Conservation (phyloP, 1,140 invertebrate genomes). For the Paralvinella palmiformis region DNA sequence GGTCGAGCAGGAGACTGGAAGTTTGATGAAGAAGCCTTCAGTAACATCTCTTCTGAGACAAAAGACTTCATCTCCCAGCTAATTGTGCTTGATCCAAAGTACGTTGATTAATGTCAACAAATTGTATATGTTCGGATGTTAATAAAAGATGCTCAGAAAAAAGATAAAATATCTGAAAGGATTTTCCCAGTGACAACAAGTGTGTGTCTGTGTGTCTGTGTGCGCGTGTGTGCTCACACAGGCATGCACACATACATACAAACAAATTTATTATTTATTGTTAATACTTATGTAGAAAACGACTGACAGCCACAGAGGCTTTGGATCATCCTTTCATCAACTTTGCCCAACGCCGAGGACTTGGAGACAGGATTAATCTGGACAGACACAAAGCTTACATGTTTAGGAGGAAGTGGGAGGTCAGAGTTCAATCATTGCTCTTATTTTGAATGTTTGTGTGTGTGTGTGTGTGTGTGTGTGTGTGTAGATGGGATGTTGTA, state of each 20-base stretch:
- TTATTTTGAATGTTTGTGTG: too few species aligned
- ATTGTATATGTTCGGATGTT: too few species aligned
- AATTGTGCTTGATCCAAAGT: slow-evolving; percentile 49
- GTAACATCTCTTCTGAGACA: slow-evolving; percentile 57
- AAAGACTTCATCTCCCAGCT: slow-evolving; percentile 53
- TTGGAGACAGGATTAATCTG: slow-evolving; percentile 30
- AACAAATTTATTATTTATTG: too few species aligned
- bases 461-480: too few species aligned
- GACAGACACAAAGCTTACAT: slow-evolving; percentile 43
- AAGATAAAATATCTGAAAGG: too few species aligned
- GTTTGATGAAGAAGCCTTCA: slow-evolving; percentile 53
- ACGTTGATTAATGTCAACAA: too few species aligned
- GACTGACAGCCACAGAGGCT: slow-evolving; percentile 47
- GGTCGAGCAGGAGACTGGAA: slow-evolving; percentile 58
- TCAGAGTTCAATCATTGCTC: slow-evolving; percentile 25
- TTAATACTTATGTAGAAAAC: slow-evolving; percentile 35
- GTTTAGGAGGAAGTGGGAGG: slow-evolving; percentile 45
- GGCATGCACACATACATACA: too few species aligned
- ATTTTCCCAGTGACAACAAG: too few species aligned
- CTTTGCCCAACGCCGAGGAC: slow-evolving; percentile 29
- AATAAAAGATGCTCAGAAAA: too few species aligned
- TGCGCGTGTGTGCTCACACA: too few species aligned
- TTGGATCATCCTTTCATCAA: slow-evolving; percentile 51
- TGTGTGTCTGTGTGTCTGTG: too few species aligned
- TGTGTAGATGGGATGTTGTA: too few species aligned